Evolutionary conservation across 2,888 invertebrate species (phyloP).

Genomic region (Andricus quercusramuli): DNA sequence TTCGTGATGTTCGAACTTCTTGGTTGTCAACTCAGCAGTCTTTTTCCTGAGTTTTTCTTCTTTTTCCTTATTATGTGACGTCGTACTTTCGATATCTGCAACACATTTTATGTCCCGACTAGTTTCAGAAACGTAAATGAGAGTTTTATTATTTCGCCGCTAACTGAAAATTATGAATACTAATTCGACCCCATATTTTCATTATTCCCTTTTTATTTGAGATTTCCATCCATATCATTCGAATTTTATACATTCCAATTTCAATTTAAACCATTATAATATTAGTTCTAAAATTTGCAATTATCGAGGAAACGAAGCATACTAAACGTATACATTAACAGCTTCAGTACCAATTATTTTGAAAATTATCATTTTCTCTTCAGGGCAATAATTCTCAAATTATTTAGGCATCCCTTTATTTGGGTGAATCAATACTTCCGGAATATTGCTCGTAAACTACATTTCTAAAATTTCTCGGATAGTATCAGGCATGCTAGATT

Average conservation of each 20-base stretch:
- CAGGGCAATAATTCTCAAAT: not conserved
- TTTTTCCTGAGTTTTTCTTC: not conserved
- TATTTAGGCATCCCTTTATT: not conserved
- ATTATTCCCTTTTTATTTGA: not conserved
- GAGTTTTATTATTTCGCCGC: not conserved
- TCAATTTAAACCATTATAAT: not conserved
- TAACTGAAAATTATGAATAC: not conserved
- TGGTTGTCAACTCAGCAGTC: slow-evolving; percentile 22
- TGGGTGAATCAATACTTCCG: not conserved
- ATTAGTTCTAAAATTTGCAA: not conserved
- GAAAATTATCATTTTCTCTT: not conserved
- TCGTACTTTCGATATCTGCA: not conserved
- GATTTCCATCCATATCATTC: not conserved
- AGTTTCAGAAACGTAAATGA: slow-evolving; percentile 2
- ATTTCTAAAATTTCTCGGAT: not conserved
- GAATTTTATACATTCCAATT: not conserved
- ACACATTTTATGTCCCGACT: slow-evolving; percentile 8
- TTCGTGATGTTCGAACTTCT: slow-evolving; percentile 15
- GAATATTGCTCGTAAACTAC: not conserved
- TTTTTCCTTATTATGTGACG: not conserved
- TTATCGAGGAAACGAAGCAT: not conserved
- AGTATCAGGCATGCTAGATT: too few species aligned
- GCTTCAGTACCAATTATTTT: not conserved
- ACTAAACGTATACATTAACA: not conserved
- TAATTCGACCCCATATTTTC: not conserved